phyloP scores from a whole-genome alignment of 2,113 vertebrate genomes.

The Hemibagrus wyckioides region DNA sequence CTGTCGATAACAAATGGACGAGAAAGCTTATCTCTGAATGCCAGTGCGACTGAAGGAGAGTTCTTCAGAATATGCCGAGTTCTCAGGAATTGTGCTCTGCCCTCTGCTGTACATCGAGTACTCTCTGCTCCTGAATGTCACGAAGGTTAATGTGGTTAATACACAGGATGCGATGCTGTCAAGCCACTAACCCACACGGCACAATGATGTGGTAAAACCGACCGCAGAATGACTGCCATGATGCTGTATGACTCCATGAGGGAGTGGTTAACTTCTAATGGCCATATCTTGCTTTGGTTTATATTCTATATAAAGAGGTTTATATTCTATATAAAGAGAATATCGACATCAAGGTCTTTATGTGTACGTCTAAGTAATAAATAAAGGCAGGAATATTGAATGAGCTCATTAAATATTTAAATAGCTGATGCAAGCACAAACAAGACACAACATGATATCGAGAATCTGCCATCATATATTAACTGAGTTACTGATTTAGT shows the following conservation, averaged over 20 bases:
- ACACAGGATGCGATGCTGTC: constrained; percentile 48
- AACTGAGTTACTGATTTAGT: not conserved
- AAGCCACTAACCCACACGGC: constrained; percentile 51
- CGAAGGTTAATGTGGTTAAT: constrained; percentile 56
- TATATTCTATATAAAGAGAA: not conserved
- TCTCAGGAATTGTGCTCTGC: not conserved
- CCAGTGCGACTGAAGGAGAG: not conserved
- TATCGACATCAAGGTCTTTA: not conserved
- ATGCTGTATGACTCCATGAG: not conserved
- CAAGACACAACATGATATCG: not conserved
- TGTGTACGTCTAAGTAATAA: not conserved
- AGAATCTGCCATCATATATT: not conserved
- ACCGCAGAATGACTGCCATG: constrained; percentile 37
- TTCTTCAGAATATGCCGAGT: constrained; percentile 7
- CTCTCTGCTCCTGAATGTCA: constrained; percentile 25
- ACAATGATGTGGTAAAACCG: constrained; percentile 53
- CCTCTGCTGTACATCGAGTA: not conserved
- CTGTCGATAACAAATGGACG: not conserved
- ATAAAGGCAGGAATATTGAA: not conserved
- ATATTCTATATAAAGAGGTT: not conserved
- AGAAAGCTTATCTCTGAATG: constrained; percentile 5
- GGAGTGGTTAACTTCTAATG: not conserved
- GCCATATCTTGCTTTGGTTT: not conserved
- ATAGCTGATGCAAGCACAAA: not conserved
- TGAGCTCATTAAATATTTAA: not conserved